Conservation (phyloP, 2,888 invertebrate species). For the Drosophila histrio region DNA sequence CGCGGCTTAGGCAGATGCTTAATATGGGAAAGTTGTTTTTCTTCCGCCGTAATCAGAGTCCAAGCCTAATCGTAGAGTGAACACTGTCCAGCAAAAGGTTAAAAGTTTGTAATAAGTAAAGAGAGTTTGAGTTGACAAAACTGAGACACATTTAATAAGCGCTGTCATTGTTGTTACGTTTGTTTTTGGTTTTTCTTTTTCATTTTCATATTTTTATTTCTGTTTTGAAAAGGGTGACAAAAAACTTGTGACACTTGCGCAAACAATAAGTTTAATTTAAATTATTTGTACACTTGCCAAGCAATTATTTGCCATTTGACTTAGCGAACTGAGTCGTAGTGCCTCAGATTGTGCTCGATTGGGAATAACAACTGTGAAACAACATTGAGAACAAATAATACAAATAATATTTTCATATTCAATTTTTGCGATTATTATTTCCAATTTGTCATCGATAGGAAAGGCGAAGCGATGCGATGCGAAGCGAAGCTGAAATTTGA, state of each 20-base stretch:
- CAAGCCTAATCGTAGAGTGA: constrained; percentile 1
- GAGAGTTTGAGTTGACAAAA: constrained; percentile 35
- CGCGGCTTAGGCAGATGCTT: constrained; percentile 15
- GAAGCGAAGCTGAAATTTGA: constrained; percentile 39
- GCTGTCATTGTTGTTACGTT: constrained; percentile 38
- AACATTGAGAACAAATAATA: constrained; percentile 1
- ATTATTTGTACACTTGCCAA: constrained; percentile 40
- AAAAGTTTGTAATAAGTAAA: constrained; percentile 47
- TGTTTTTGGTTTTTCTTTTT: constrained; percentile 12
- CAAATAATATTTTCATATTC: constrained; percentile 33
- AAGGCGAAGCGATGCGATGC: constrained; percentile 33
- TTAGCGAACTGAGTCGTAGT: constrained; percentile 8
- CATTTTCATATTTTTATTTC: background rate
- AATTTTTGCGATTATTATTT: constrained; percentile 54
- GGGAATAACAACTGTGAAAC: background rate
- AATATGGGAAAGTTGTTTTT: constrained; percentile 55
- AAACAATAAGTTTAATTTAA: constrained; percentile 36
- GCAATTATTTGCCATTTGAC: constrained; percentile 31
- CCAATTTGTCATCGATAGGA: constrained; percentile 70
- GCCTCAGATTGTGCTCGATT: background rate
- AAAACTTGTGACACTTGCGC: constrained; percentile 44
- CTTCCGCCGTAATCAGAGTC: constrained; percentile 3
- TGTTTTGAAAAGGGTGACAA: constrained; percentile 34
- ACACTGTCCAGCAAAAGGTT: constrained; percentile 42
- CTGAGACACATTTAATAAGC: constrained; percentile 44